Evolutionary conservation across 1,140 invertebrate species (phyloP), one percentile per base, ranked within the genome.

Genomic region (Anthonomus grandis): DNA sequence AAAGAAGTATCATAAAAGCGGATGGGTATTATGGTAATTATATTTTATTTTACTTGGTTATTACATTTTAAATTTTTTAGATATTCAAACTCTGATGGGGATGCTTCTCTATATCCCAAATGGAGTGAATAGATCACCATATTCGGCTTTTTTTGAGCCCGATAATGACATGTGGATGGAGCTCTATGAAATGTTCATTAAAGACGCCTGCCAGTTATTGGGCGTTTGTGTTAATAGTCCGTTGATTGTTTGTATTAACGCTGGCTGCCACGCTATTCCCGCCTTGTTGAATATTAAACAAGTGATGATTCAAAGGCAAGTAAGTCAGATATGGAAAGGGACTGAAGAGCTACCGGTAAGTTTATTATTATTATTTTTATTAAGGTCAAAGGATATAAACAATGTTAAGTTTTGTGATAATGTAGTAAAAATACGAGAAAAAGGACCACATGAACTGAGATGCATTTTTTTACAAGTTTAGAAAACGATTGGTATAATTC

Each of bases 311-410:
- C 92, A 97, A 56, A 81, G 93, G 69, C 91, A 97, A 78, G 94
- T 97, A 17, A 84, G 89, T 15, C 90, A 89, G 54, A 95, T 97
- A 59, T 98, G 94, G 94, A 93, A 82, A 72, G 89, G 90, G 51
- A 94, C 94, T 74, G 94, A 97, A 74, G 95, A 98, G 80, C 78
- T 98, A 69, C 95, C 95, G 12, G 90, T 95, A 79, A 81, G 83
- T 79, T 47, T 46, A 31, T 31, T 31, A 31, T 31, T n/a, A n/a
- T n/a, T n/a, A n/a, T n/a, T n/a, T n/a, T n/a, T n/a, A n/a, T n/a
- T n/a, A n/a, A n/a, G n/a, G n/a, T n/a, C n/a, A n/a, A n/a, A n/a
- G n/a, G n/a, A n/a, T n/a, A n/a, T n/a, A n/a, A n/a, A n/a, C n/a
- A n/a, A n/a, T n/a, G n/a, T n/a, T n/a, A n/a, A n/a, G n/a, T n/a